Evolutionary conservation across 1,140 invertebrate genomes (phyloP).

Genomic region (Scaptomyza hsui): DNA sequence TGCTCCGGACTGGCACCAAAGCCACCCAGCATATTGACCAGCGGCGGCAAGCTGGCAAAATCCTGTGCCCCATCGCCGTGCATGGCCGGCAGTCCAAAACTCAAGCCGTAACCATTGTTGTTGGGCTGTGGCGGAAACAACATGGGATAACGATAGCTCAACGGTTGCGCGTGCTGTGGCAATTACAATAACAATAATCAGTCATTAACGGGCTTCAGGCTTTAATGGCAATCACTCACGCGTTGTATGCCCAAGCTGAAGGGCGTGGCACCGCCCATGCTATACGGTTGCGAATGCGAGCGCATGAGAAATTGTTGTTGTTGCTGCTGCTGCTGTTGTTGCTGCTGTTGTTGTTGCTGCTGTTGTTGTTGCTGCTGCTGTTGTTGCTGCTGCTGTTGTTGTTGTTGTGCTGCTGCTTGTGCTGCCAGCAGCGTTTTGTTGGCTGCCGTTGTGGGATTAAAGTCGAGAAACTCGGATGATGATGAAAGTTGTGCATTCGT

Average conservation of each 20-base stretch:
- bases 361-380: constrained; percentile 46
- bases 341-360: constrained; percentile 42
- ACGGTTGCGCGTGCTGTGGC: constrained; percentile 57
- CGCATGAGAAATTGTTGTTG: constrained; percentile 65
- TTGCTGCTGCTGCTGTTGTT: constrained; percentile 50
- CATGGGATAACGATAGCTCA: constrained; percentile 75
- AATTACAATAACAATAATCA: constrained; percentile 8
- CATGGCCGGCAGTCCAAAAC: constrained; percentile 43
- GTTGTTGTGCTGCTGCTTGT: constrained; percentile 41
- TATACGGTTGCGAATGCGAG: constrained; percentile 57
- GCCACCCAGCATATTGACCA: constrained; percentile 77
- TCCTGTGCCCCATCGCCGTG: constrained; percentile 68
- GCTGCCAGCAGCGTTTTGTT: constrained; percentile 36
- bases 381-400: constrained; percentile 51
- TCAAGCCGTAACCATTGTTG: constrained; percentile 49
- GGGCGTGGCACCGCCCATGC: constrained; percentile 56
- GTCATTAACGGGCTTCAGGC: neutral
- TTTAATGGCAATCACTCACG: constrained; percentile 65
- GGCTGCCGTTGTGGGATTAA: constrained; percentile 60
- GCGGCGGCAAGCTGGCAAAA: constrained; percentile 77
- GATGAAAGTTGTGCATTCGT: constrained; percentile 77
- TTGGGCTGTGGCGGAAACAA: constrained; percentile 62
- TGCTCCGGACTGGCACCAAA: constrained; percentile 59
- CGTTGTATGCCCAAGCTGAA: constrained; percentile 79
- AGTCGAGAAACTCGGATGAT: constrained; percentile 80